Conservation (phyloP, 37 sponge, comb jelly and placozoan species). For the Dysidea cf. avara region DNA sequence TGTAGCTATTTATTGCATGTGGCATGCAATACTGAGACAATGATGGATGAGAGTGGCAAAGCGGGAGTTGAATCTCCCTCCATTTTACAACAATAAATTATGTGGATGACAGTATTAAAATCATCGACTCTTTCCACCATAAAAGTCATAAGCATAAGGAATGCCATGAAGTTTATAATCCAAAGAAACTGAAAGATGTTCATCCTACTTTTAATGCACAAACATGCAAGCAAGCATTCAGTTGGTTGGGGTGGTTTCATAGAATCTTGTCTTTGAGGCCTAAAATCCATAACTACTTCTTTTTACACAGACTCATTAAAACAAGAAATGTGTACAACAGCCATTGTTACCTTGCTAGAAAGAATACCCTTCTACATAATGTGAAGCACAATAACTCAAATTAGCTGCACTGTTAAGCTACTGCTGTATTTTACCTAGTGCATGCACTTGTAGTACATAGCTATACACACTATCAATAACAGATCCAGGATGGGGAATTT, state of each 20-base stretch:
- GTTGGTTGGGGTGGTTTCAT: conserved; percentile 4
- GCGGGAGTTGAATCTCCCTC: background rate
- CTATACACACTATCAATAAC: no score
- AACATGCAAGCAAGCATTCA: conserved; percentile 49
- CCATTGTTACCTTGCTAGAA: conserved; percentile 40
- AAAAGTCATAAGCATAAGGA: background rate
- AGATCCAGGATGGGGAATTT: no score
- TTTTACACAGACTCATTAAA: conserved; percentile 41
- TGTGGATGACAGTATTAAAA: no score
- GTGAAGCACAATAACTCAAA: no score
- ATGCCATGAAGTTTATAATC: conserved; percentile 1
- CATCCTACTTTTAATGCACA: conserved; percentile 36
- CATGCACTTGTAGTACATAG: no score
- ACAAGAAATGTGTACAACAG: conserved; percentile 31
- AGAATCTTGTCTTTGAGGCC: conserved; percentile 47
- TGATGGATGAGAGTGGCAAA: background rate
- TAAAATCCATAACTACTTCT: conserved; percentile 51
- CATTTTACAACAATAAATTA: no score
- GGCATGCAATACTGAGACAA: conserved; percentile 46
- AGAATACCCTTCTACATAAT: conserved; percentile 51
- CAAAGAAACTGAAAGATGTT: background rate
- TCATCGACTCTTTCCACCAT: conserved; percentile 10
- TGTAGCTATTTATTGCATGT: conserved; percentile 23
- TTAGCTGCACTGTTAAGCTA: no score
- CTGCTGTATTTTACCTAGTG: no score